These are phyloP conservation scores for Ptychodera flava DNA, from an alignment of 35 echinoderm and acorn worm species.

Conservation along the genomic window DNA sequence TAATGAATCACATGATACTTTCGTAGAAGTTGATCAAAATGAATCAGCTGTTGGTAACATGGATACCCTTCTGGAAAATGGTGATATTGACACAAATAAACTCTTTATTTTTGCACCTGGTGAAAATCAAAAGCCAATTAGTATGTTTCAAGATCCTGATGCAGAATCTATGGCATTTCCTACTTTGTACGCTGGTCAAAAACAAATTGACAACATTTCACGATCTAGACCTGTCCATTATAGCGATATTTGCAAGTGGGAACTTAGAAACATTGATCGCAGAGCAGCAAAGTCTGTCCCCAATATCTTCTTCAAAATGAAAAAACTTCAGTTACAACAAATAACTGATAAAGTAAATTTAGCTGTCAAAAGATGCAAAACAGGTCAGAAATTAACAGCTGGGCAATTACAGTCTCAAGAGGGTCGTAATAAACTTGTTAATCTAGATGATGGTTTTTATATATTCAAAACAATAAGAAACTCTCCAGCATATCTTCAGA, in stretches of 20 bases:
- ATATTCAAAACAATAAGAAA: background rate
- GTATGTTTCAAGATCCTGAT: constrained; percentile 9
- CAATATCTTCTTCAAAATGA: too few species aligned
- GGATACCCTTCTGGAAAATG: background rate
- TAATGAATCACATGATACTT: background rate
- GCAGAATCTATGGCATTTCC: constrained; percentile 26
- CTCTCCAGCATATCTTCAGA: background rate
- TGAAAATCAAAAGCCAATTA: constrained; percentile 9
- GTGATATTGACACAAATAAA: constrained; percentile 16
- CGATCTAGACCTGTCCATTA: background rate
- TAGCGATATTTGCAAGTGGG: too few species aligned
- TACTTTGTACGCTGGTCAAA: constrained; percentile 11
- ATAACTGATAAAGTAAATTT: too few species aligned
- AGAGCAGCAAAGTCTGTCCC: too few species aligned
- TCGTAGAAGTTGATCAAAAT: constrained; percentile 3
- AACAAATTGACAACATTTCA: background rate
- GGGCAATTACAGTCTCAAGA: too few species aligned
- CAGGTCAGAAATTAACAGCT: too few species aligned
- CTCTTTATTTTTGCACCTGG: constrained; percentile 14
- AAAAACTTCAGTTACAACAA: too few species aligned
- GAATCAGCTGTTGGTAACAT: constrained; percentile 3
- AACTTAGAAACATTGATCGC: too few species aligned
- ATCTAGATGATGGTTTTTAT: constrained; percentile 18
- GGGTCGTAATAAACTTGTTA: background rate
- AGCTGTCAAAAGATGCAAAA: too few species aligned